Conservation (phyloP, 2,797 vertebrate species). For the Cichlasoma orientale region DNA sequence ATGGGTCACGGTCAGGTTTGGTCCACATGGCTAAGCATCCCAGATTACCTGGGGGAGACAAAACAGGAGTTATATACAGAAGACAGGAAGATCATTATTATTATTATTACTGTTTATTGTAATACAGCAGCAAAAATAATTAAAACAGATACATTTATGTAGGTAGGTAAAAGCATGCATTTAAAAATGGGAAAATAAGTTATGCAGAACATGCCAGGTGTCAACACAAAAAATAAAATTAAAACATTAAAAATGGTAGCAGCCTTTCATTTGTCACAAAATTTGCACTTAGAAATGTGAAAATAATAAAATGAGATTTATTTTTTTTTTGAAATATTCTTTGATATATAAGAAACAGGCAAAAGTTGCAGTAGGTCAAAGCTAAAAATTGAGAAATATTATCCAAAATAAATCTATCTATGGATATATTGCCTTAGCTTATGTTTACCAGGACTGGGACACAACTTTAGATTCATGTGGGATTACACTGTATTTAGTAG, state of each 20-base stretch:
- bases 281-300: not conserved
- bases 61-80: not conserved
- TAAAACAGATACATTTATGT: not conserved
- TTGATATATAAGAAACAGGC: not conserved
- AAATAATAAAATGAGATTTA: not conserved
- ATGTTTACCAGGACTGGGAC: not conserved
- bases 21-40: not conserved
- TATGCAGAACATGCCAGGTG: too few relatives aligned
- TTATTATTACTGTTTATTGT: not conserved
- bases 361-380: too few relatives aligned
- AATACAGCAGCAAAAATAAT: not conserved
- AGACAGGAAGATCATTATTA: not conserved
- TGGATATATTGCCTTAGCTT: not conserved
- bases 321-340: not conserved
- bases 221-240: too few relatives aligned
- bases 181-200: too few relatives aligned
- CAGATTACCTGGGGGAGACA: not conserved
- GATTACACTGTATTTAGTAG: not conserved
- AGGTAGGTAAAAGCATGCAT: not conserved
- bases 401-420: not conserved
- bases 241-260: not conserved
- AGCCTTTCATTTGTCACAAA: too few relatives aligned
- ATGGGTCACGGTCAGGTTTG: not conserved
- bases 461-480: not conserved
- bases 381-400: too few relatives aligned